phyloP scores from a whole-genome alignment of 1,140 invertebrate genomes.

The Bombus cullumanus region DNA sequence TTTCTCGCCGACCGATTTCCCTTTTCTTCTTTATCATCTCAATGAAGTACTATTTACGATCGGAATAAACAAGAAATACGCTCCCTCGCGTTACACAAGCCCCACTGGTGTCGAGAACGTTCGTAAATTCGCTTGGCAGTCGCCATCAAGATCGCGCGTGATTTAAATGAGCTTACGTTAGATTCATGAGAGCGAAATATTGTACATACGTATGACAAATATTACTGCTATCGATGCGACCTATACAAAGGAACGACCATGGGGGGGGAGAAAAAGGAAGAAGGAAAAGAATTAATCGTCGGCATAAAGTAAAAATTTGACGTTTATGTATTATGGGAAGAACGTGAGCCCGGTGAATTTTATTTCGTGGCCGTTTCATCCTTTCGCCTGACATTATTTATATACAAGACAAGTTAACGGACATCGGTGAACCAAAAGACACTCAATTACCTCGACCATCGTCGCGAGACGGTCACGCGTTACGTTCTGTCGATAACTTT shows the following conservation, averaged over 20 bases:
- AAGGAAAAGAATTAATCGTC: conserved; percentile 19
- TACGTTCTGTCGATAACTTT: background rate
- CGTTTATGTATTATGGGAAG: conserved; percentile 30
- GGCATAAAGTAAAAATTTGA: conserved; percentile 48
- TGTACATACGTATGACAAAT: conserved; percentile 16
- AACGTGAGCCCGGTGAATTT: background rate
- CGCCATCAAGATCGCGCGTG: conserved; percentile 17
- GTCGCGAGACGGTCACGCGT: background rate
- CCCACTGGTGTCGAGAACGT: background rate
- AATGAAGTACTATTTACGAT: background rate
- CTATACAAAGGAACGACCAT: background rate
- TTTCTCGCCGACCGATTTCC: background rate
- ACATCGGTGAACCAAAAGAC: conserved; percentile 35
- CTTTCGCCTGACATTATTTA: conserved; percentile 17
- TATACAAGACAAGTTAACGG: conserved; percentile 11
- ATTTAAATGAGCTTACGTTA: conserved; percentile 27
- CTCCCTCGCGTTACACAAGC: background rate
- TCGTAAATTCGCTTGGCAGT: conserved; percentile 5
- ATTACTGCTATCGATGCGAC: background rate
- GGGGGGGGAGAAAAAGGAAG: too few relatives aligned
- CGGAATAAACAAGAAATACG: conserved; percentile 25
- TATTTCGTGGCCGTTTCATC: conserved; percentile 13
- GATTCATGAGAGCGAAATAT: conserved; percentile 21
- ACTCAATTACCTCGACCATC: conserved; percentile 28
- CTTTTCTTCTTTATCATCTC: background rate